Percentiles rank a stretch among this genome's conserved stretches.
phyloP scores from a whole-genome alignment of 2,797 vertebrate species.

The Picus viridis region DNA sequence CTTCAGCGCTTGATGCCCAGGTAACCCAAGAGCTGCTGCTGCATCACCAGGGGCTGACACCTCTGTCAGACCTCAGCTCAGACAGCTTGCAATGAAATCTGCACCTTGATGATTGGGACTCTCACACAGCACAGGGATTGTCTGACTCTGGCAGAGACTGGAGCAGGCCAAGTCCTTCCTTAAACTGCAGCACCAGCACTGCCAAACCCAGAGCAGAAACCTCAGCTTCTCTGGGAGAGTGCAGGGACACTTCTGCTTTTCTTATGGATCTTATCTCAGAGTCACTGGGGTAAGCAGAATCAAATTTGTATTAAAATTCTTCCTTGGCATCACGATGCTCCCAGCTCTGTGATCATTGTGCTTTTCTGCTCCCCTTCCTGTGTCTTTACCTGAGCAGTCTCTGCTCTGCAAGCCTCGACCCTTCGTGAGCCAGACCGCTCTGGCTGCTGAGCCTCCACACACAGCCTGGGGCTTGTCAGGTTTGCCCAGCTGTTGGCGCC shows the following conservation, averaged over 20 bases:
- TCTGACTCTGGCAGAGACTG: neutral
- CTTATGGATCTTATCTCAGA: neutral
- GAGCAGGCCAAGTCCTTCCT: neutral
- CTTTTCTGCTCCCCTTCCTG: neutral
- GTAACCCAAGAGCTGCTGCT: neutral
- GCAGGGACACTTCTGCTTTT: neutral
- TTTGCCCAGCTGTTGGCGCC: neutral
- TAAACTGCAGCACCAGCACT: neutral
- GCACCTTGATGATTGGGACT: neutral
- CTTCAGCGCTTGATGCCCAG: neutral
- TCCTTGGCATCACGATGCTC: slow-evolving; percentile 21
- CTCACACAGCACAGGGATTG: neutral
- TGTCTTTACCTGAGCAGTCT: neutral
- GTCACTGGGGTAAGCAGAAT: neutral
- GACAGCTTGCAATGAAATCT: neutral
- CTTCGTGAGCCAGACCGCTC: neutral
- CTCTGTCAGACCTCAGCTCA: neutral
- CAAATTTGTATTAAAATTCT: slow-evolving; percentile 61
- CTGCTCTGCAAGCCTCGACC: neutral
- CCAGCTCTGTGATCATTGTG: neutral
- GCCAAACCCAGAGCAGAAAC: neutral
- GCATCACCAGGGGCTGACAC: neutral
- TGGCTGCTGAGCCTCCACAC: neutral
- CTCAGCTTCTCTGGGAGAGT: neutral
- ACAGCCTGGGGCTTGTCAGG: neutral